Evolutionary conservation across 2,113 vertebrate genomes (phyloP), one percentile per base, ranked within the genome.

Genomic region (Syngnathoides biaculeatus): DNA sequence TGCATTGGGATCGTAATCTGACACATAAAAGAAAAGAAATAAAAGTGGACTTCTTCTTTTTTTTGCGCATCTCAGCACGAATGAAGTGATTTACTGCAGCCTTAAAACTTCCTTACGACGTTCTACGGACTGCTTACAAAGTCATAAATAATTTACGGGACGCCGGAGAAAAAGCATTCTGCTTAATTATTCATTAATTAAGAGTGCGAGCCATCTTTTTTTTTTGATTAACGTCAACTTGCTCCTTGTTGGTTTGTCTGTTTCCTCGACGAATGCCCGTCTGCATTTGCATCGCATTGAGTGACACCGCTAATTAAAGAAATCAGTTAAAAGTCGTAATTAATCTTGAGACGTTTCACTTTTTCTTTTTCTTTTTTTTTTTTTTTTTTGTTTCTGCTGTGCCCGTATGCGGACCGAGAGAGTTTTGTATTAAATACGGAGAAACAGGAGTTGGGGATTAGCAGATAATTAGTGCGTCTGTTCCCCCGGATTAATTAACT

Each of bases 401-500:
- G 74, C 76, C 26, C 35, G 57, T 60, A 85, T 85, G 71, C 85
- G 86, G 87, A 86, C 86, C 57, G 74, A 76, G 68, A 68, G 67
- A 74, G 74, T 76, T 75, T 79, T 72, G 64, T 71, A 48, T 84
- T 88, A 86, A 87, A 88, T 85, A 88, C 75, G 82, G 72, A 84
- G 76, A 67, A 78, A 72, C 65, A 82, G 74, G 75, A 88, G 65
- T 85, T 55, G 66, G 87, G 86, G 86, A 90, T 82, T 86, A 80
- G 59, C n/a, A 53, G 68, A 67, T 89, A 89, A 90, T 91, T 91
- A 88, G 69, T 80, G 69, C 30, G 27, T 35, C 43, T 71, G 80
- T 66, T 75, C 74, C 83, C 72, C 45, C 85, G 86, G 86, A 89
- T 86, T 89, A 84, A 90, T 91, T 88, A 87, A 86, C 73, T 83